Percentiles rank a stretch among this genome's conserved stretches.
Conservation (phyloP, 2,797 vertebrate species). For the Coregonus ussuriensis region DNA sequence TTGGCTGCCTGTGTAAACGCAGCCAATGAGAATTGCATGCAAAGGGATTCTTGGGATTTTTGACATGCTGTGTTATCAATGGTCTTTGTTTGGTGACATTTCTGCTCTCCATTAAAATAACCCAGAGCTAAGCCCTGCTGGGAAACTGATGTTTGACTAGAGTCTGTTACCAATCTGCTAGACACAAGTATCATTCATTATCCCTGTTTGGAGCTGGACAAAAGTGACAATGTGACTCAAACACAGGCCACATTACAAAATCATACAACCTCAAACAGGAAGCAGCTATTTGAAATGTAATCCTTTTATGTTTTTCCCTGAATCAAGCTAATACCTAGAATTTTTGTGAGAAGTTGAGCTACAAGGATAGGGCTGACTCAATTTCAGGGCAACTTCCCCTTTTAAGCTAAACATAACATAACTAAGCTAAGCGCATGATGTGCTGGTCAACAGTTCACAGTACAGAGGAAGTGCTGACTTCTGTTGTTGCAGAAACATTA, state of each 20-base stretch:
- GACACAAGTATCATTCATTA: no score
- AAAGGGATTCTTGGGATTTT: no score
- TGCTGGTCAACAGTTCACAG: background rate
- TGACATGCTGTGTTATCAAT: background rate
- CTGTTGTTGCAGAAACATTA: background rate
- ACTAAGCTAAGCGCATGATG: background rate
- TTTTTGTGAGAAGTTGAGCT: background rate
- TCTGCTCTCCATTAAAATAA: background rate
- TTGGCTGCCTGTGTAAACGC: no score
- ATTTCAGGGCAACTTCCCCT: background rate
- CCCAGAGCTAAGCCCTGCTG: background rate
- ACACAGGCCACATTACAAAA: no score
- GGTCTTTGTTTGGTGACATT: constrained; percentile 13
- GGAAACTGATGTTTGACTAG: constrained; percentile 6
- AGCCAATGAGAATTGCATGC: no score
- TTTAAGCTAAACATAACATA: background rate
- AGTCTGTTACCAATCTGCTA: background rate
- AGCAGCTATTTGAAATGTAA: background rate
- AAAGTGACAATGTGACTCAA: no score
- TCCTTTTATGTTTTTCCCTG: no score
- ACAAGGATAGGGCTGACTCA: constrained; percentile 5
- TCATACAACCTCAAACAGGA: background rate
- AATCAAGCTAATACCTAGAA: background rate
- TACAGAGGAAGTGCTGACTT: background rate
- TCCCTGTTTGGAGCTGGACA: no score